phyloP scores from a whole-genome alignment of 2,888 invertebrate species.

The Xestia c-nigrum region DNA sequence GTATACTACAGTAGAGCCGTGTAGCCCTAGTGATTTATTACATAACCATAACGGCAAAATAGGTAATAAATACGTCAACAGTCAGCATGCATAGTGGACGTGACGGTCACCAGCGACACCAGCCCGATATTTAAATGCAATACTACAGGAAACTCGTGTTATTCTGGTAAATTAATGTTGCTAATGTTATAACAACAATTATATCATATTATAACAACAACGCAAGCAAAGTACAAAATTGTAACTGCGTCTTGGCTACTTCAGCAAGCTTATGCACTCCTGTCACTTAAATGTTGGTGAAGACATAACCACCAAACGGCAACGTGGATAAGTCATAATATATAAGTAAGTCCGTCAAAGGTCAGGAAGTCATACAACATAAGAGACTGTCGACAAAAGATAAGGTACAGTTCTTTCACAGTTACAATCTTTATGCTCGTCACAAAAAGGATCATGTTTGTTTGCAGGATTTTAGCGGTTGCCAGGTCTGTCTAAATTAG shows the following conservation, averaged over 20 bases:
- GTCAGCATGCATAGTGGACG: neutral
- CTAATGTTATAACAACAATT: neutral
- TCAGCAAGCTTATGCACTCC: neutral
- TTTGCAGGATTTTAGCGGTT: neutral
- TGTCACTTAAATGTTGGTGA: neutral
- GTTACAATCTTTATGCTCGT: neutral
- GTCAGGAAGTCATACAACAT: neutral
- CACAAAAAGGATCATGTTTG: neutral
- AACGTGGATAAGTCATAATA: neutral
- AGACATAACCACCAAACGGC: neutral
- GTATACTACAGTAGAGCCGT: neutral
- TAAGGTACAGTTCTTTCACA: neutral
- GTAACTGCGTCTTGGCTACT: neutral
- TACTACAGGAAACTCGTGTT: neutral
- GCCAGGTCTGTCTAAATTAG: neutral
- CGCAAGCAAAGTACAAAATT: neutral
- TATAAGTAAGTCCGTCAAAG: neutral
- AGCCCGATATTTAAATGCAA: neutral
- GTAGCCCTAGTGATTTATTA: slow-evolving; percentile 10
- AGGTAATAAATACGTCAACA: neutral
- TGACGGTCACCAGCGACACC: neutral
- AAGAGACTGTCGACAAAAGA: neutral
- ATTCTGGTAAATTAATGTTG: neutral
- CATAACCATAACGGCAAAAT: neutral
- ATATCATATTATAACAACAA: too few species aligned